Evolutionary conservation across 2,797 vertebrate species (phyloP), one percentile per base, ranked within the genome.

Genomic region (Sternarchorhynchus goeldii): DNA sequence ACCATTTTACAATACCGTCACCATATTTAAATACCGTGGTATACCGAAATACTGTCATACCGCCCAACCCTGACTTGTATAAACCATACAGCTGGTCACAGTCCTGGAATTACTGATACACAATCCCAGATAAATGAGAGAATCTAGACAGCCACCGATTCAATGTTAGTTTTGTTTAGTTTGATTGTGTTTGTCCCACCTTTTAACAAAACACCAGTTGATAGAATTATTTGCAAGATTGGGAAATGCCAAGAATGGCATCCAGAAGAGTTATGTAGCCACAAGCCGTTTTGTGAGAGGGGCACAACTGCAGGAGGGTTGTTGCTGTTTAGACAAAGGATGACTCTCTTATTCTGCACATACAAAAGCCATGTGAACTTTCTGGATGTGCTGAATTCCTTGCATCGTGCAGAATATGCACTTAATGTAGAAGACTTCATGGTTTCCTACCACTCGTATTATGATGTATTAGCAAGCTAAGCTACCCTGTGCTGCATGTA

Each of bases 391-490:
- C 39, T 39, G 32, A 60, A 79, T 25, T 17, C 16, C 7, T 68
- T 14, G 6, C 66, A 32, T 21, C 25, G 39, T 63, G 36, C 16
- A 50, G 14, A 74, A 8, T 21, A 34, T 71, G 2, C 39, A 68
- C 20, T 36, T 50, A 45, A 12, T 50, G 41, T 8, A 50, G 45
- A 50, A 50, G 10, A 50, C 45, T 3, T 29, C 6, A 41, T 21
- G 5, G 71, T 20, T 29, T 53, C n/a, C 18, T 55, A 25, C 50
- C 29, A 32, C 2, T 21, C 29, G 32, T 58, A 45, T 5, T 45
- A 66, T 73, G 79, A 59, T 20, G 68, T 55, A 16, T 66, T 81
- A 81, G 74, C 18, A 58, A 58, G 68, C 53, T 59, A 31, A 21
- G 70, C 55, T 59, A n/a, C 62, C 55, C 59, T 20, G 55, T 72